Conservation (phyloP, 2,797 vertebrate genomes). For the Tapera naevia region DNA sequence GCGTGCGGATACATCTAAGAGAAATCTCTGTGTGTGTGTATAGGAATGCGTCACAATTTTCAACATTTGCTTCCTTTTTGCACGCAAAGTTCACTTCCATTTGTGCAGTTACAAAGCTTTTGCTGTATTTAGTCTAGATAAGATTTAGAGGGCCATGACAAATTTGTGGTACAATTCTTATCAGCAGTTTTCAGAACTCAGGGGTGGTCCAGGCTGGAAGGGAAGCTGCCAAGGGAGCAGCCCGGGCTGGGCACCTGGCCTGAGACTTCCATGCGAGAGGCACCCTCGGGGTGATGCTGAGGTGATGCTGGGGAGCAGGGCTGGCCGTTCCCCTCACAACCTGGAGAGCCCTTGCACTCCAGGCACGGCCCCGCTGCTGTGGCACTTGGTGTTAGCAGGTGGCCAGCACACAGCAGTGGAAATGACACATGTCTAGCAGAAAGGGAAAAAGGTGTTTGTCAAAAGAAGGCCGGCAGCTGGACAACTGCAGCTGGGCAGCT, state of each 20-base stretch:
- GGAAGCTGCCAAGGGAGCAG: background rate
- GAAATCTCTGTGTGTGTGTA: background rate
- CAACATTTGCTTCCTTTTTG: background rate
- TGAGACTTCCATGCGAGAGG: background rate
- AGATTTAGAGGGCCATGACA: background rate
- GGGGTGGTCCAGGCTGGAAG: background rate
- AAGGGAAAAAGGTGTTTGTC: slow-evolving; percentile 50
- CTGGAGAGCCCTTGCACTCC: background rate
- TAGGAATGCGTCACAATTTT: background rate
- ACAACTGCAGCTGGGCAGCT: background rate
- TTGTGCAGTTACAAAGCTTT: background rate
- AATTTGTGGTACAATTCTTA: background rate
- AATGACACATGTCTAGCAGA: slow-evolving; percentile 44
- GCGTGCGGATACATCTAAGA: background rate
- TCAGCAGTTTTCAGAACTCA: background rate
- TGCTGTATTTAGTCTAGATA: slow-evolving; percentile 1
- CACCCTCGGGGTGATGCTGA: background rate
- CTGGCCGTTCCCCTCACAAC: background rate
- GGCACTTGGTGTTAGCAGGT: background rate
- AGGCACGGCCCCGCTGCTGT: background rate
- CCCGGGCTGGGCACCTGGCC: background rate
- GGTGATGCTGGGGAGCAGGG: background rate
- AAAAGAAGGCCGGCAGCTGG: slow-evolving; percentile 12
- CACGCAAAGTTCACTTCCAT: background rate
- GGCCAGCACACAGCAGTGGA: background rate